phyloP scores from a whole-genome alignment of 2,113 vertebrate species.

The Arothron firmamentum region DNA sequence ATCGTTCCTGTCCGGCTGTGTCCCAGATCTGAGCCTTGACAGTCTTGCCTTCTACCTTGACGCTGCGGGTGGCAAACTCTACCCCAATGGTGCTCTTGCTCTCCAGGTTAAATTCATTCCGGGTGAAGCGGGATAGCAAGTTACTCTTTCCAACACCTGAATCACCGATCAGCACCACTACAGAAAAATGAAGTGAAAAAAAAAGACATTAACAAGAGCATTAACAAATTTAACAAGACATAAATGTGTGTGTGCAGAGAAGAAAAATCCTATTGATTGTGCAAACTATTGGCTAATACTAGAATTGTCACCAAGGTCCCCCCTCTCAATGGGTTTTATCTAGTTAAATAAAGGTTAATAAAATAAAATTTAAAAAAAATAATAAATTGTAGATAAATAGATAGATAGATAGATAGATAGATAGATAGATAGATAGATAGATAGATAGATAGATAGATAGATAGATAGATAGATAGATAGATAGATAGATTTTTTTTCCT shows the following conservation, averaged over 20 bases:
- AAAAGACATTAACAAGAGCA: not conserved
- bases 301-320: too few relatives aligned
- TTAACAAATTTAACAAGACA: not conserved
- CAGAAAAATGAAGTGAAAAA: not conserved
- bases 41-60: slow-evolving; percentile 82
- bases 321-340: too few relatives aligned
- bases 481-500: too few relatives aligned
- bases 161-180: slow-evolving; percentile 86
- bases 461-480: too few relatives aligned
- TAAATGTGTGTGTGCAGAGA: too few relatives aligned
- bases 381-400: too few relatives aligned
- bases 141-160: slow-evolving; percentile 87
- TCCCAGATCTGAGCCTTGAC: slow-evolving; percentile 90
- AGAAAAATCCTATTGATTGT: too few relatives aligned
- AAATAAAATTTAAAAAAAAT: too few relatives aligned
- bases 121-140: slow-evolving; percentile 84
- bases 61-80: slow-evolving; percentile 85
- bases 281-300: too few relatives aligned
- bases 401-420: too few relatives aligned
- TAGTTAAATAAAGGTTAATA: not conserved
- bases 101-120: slow-evolving; percentile 86
- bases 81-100: slow-evolving; percentile 88
- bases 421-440: too few relatives aligned
- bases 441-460: too few relatives aligned
- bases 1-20: slow-evolving; percentile 84